Percentiles rank a stretch among this genome's conserved stretches.
Evolutionary conservation across 2,797 vertebrate species (phyloP).

Genomic region (Euphonia xanthogaster): DNA sequence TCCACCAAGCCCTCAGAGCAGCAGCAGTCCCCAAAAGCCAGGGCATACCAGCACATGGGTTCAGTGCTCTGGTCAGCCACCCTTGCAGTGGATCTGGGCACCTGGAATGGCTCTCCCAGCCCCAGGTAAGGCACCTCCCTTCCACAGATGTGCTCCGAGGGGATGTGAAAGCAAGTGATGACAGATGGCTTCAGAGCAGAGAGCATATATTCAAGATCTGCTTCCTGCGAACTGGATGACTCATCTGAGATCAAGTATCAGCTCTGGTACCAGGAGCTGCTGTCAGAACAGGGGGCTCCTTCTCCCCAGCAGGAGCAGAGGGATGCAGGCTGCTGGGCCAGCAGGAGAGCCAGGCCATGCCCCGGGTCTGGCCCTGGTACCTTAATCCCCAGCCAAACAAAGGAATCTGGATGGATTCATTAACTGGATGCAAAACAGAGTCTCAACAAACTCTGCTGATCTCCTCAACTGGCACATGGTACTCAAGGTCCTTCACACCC

Average conservation of each 20-base stretch:
- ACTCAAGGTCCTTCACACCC: neutral
- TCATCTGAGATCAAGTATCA: conserved; percentile 49
- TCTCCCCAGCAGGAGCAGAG: neutral
- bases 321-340: neutral
- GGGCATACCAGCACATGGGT: rapidly evolving
- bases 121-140: conserved; percentile 21
- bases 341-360: neutral
- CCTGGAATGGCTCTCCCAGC: neutral
- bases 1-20: neutral
- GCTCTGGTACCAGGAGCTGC: neutral
- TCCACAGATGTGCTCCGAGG: neutral
- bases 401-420: neutral
- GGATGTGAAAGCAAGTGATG: conserved; percentile 28
- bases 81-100: neutral
- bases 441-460: neutral
- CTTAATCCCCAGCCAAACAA: neutral
- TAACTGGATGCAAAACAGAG: neutral
- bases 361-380: neutral
- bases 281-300: neutral
- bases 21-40: neutral
- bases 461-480: neutral
- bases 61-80: neutral
- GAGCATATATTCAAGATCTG: conserved; percentile 40
- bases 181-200: conserved; percentile 58
- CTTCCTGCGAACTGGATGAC: conserved; percentile 25